Evolutionary conservation across 1,140 invertebrate species (phyloP).

Genomic region (Teleogryllus occipitalis): DNA sequence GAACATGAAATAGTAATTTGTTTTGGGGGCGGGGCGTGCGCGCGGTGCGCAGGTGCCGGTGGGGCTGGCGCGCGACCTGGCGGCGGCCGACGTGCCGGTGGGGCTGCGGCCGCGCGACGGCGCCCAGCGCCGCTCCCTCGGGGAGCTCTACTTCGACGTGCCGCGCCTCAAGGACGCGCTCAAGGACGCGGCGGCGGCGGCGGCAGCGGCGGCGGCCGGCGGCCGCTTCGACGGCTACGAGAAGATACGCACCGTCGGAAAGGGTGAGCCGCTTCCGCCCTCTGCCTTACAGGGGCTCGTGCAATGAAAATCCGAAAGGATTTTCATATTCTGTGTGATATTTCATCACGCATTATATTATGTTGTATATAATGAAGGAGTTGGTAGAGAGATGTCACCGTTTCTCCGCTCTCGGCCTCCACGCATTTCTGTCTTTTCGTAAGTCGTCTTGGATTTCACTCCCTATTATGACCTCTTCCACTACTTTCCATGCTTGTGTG

Average conservation of each 20-base stretch:
- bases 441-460: too few species aligned
- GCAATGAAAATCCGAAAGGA: neutral
- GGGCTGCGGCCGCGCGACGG: conserved; percentile 9
- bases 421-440: too few species aligned
- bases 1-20: too few species aligned
- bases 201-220: neutral
- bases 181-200: conserved; percentile 11
- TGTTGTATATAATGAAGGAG: neutral
- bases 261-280: conserved; percentile 40
- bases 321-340: neutral
- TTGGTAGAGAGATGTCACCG: neutral
- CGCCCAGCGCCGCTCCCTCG: conserved; percentile 27
- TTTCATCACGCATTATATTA: neutral
- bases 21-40: too few species aligned
- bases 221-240: conserved; percentile 42
- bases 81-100: conserved; percentile 26
- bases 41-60: conserved; percentile 32
- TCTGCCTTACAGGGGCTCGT: neutral
- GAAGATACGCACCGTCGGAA: conserved; percentile 51
- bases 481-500: too few species aligned
- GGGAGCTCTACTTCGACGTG: conserved; percentile 41
- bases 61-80: conserved; percentile 31
- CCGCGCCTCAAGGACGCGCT: conserved; percentile 33
- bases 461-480: too few species aligned
- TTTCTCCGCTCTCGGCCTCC: too few species aligned